Base-by-base conservation (phyloP, 2,797 vertebrate species). In the Danio aesculapii region DNA sequence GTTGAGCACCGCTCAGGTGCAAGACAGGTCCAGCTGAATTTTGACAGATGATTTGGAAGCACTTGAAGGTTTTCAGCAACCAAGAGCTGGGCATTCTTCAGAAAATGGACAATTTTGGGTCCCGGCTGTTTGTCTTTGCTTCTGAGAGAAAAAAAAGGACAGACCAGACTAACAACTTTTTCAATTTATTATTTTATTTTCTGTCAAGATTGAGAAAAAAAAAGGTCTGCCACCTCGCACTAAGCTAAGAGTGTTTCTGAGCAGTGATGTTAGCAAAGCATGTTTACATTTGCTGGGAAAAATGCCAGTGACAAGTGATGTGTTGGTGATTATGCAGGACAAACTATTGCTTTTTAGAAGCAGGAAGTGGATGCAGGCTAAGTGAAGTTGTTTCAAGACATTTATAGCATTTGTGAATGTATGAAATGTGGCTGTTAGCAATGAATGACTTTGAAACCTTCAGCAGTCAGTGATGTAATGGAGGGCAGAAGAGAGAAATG, bases 251-350 rank as follows among this genome's bases (percentile, higher is more conserved):
- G 9, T 64, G n/a, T 44, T 52, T 64, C 39, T 69, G 14, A 69
- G 21, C 14, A 52, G 14, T 39, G 6, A 39, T 8, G 47, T 39
- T 69, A 41, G 49, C 49, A 6, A 8, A 52, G 47, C 47, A 5
- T 69, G 66, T 13, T 39, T 69, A 50, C 50, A 69, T 52, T 19
- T 30, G 5, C 49, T 52, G 49, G 67, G 49, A 69, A 52, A 30
- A 14, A 69, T 69, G 21, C 14, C 49, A 69, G 30, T 16, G 14
- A n/a, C 21, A 52, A 69, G 67, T 52, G 47, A 69, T 52, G 67
- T 39, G 67, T 52, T 69, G 47, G 16, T 52, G 67, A 52, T 52
- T 52, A 16, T 68, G 47, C 67, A n/a, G 13, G 8, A 14, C 16
- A 14, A 8, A 69, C 8, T 8, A 12, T 39, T 9, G 47, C 13